A percentile compares a stretch with the other conserved stretches of the same genome.
Conservation (phyloP, 2,113 vertebrate genomes). For the Vicugna pacos region DNA sequence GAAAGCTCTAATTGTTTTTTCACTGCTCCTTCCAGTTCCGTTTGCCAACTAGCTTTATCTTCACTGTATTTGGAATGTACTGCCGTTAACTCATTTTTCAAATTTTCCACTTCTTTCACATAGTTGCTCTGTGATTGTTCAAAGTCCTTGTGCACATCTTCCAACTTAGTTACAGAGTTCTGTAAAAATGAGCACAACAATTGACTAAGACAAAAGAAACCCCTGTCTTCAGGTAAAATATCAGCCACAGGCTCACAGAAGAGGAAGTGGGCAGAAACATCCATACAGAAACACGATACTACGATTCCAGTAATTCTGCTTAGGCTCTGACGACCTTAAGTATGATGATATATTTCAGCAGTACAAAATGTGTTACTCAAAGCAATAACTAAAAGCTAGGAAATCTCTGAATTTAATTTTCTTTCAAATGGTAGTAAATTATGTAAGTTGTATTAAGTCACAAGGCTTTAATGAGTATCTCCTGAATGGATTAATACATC, state of each 20-base stretch:
- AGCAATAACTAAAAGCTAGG: neutral
- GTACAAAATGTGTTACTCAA: neutral
- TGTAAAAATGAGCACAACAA: slow-evolving; percentile 83
- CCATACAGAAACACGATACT: neutral
- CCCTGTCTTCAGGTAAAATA: neutral
- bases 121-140: slow-evolving; percentile 85
- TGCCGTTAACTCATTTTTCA: slow-evolving; percentile 88
- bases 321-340: neutral
- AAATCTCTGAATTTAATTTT: slow-evolving; percentile 46
- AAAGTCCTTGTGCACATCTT: slow-evolving; percentile 87
- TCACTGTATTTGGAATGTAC: slow-evolving; percentile 88
- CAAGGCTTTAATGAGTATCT: slow-evolving; percentile 4
- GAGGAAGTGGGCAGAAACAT: slow-evolving; percentile 9
- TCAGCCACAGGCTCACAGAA: neutral
- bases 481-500: neutral
- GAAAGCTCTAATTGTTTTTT: slow-evolving; percentile 84
- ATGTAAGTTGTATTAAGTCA: slow-evolving; percentile 9
- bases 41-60: slow-evolving; percentile 88
- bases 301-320: neutral
- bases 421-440: slow-evolving; percentile 43
- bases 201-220: slow-evolving; percentile 19
- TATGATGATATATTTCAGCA: neutral
- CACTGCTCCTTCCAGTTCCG: slow-evolving; percentile 88
- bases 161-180: slow-evolving; percentile 86
- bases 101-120: slow-evolving; percentile 86